phyloP scores from a whole-genome alignment of 2,113 vertebrate genomes.

The Alectura lathami region DNA sequence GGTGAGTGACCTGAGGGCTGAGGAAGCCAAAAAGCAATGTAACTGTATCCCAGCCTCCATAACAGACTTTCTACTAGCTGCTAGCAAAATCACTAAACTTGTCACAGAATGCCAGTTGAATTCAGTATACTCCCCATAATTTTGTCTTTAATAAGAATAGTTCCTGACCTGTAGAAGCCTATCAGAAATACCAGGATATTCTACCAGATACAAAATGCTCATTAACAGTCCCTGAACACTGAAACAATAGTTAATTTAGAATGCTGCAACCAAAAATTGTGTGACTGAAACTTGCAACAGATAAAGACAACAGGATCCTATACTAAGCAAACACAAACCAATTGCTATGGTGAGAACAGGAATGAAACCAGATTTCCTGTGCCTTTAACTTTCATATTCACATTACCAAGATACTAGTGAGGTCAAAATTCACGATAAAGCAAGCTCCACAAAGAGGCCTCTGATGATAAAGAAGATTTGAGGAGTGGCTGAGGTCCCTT shows the following conservation, averaged over 20 bases:
- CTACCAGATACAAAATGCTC: not conserved
- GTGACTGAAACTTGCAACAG: not conserved
- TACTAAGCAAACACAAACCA: not conserved
- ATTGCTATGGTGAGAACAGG: not conserved
- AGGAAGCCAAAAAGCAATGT: not conserved
- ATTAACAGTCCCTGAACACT: not conserved
- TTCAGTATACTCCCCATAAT: not conserved
- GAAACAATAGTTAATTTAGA: not conserved
- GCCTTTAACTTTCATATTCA: not conserved
- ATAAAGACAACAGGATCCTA: not conserved
- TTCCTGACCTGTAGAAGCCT: not conserved
- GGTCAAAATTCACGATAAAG: not conserved
- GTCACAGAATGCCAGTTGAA: not conserved
- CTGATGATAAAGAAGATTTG: not conserved
- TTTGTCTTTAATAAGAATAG: not conserved
- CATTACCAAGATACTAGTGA: not conserved
- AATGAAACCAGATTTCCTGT: not conserved
- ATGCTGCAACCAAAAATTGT: not conserved
- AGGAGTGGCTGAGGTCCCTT: not conserved
- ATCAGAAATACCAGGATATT: not conserved
- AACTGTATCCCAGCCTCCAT: not conserved
- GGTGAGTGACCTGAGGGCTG: not conserved
- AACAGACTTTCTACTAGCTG: not conserved
- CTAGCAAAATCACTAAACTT: not conserved
- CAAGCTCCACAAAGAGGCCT: not conserved